These are phyloP conservation scores for Colletes collaris DNA, from an alignment of 2,888 invertebrate genomes.

Conservation along the genomic window DNA sequence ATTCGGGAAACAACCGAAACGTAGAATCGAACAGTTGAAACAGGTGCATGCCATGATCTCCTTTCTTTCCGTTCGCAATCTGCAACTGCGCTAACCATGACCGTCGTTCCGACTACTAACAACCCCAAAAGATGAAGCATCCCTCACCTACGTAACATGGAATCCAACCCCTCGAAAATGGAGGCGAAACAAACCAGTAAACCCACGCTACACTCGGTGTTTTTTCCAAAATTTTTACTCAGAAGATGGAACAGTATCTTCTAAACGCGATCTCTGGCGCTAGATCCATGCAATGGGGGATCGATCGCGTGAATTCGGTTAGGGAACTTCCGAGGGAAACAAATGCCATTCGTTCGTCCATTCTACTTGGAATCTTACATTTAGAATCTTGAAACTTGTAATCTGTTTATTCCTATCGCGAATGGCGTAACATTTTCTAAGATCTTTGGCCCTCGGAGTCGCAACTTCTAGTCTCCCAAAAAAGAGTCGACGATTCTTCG, in stretches of 20 bases:
- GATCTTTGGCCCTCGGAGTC: not conserved
- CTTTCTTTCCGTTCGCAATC: conserved; percentile 19
- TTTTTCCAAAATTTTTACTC: not conserved
- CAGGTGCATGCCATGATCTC: conserved; percentile 35
- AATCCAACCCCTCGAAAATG: not conserved
- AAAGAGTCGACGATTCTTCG: conserved; percentile 7
- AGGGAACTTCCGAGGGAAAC: not conserved
- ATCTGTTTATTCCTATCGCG: too few species aligned
- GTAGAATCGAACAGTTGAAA: not conserved
- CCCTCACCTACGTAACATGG: not conserved
- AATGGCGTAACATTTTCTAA: too few species aligned
- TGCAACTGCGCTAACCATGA: conserved; percentile 17
- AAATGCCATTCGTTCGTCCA: too few species aligned
- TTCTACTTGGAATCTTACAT: too few species aligned
- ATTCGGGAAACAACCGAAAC: not conserved
- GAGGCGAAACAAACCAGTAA: not conserved
- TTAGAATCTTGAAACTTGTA: too few species aligned
- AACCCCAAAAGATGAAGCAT: conserved; percentile 13
- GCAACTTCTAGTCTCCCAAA: not conserved
- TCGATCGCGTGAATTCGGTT: not conserved
- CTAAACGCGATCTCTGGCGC: too few species aligned
- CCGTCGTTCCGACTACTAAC: conserved; percentile 24
- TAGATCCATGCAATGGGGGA: too few species aligned
- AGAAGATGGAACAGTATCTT: not conserved
- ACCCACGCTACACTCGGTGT: conserved; percentile 8